Conservation (phyloP, 2,113 vertebrate species). For the Hydrochoerus hydrochaeris region DNA sequence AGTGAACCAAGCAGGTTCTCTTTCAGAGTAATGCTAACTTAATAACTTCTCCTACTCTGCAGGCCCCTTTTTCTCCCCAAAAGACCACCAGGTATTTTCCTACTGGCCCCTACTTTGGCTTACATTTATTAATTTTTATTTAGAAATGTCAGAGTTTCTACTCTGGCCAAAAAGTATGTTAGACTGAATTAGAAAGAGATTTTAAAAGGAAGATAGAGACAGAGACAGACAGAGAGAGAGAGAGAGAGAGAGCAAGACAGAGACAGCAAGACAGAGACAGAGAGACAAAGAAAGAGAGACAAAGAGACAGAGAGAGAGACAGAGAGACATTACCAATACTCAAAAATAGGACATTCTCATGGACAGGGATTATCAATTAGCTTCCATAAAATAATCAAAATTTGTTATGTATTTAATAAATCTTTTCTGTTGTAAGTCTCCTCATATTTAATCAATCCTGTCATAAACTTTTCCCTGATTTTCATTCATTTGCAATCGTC, state of each 20-base stretch:
- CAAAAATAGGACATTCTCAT: not conserved
- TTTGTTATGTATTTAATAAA: not conserved
- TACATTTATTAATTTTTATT: not conserved
- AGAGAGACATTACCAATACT: not conserved
- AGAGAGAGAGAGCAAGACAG: no score
- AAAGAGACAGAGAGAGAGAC: not conserved
- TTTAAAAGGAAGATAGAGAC: no score
- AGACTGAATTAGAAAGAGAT: not conserved
- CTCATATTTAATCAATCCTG: not conserved
- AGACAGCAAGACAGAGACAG: rapidly evolving
- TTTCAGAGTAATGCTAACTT: not conserved
- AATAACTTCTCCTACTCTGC: not conserved
- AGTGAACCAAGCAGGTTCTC: not conserved
- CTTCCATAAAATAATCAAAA: not conserved
- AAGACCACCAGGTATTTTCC: not conserved
- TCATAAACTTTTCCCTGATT: not conserved
- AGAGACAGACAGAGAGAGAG: no score
- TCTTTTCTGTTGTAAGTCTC: not conserved
- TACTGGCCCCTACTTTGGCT: not conserved
- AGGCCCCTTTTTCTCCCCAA: not conserved
- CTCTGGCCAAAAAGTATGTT: not conserved
- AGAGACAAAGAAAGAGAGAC: not conserved
- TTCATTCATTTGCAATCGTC: not conserved
- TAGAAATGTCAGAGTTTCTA: slow-evolving; percentile 1
- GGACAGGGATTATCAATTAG: not conserved